These are phyloP conservation scores for Myocastor coypus DNA, from an alignment of 2,113 vertebrate species.

Conservation along the genomic window DNA sequence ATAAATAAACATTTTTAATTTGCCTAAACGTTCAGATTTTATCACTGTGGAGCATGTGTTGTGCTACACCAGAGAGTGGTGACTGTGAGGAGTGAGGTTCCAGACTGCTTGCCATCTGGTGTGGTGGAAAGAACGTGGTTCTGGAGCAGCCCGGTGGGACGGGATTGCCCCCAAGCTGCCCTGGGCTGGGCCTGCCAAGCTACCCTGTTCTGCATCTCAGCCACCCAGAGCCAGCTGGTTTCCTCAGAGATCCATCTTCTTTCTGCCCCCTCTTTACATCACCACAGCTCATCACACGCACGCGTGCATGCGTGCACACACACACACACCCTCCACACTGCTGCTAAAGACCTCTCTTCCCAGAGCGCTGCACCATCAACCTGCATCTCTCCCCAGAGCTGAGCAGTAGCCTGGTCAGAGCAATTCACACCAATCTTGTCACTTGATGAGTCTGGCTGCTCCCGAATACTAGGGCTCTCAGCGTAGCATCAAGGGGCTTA, in stretches of 20 bases:
- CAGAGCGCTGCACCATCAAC: not conserved
- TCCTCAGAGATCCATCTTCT: not conserved
- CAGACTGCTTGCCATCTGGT: slow-evolving; percentile 74
- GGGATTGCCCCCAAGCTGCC: not conserved
- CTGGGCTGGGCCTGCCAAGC: not conserved
- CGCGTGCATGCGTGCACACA: not conserved
- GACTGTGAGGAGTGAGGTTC: slow-evolving; percentile 52
- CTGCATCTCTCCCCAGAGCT: not conserved
- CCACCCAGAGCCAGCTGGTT: not conserved
- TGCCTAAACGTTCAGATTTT: slow-evolving; percentile 67
- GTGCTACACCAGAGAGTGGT: slow-evolving; percentile 52
- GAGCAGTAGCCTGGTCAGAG: not conserved
- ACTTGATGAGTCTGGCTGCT: not conserved
- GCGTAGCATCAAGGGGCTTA: fast-evolving
- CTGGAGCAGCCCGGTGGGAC: not conserved
- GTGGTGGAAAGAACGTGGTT: slow-evolving; percentile 21
- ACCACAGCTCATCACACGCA: not conserved
- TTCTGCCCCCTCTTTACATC: not conserved
- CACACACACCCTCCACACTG: not conserved
- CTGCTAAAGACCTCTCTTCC: not conserved
- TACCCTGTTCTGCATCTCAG: not conserved
- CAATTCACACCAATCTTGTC: not conserved
- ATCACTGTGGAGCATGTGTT: slow-evolving; percentile 67
- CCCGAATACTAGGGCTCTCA: not conserved
- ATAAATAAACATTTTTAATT: slow-evolving; percentile 83